phyloP scores from a whole-genome alignment of 2,888 invertebrate genomes.

The Bellardia pandia region DNA sequence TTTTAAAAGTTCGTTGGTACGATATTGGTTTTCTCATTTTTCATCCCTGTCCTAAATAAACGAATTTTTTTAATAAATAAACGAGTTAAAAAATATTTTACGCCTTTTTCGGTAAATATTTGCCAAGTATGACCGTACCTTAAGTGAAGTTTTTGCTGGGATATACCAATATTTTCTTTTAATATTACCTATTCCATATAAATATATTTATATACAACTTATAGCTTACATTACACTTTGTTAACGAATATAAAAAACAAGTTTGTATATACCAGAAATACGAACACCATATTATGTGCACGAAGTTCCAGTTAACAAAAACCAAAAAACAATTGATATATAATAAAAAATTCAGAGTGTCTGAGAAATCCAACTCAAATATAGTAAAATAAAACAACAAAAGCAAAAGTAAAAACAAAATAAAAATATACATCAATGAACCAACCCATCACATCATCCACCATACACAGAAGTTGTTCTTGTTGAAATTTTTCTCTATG shows the following conservation, averaged over 20 bases:
- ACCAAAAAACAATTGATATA: neutral
- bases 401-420: neutral
- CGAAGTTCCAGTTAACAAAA: neutral
- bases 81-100: too few species aligned
- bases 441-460: neutral
- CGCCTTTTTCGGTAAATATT: too few species aligned
- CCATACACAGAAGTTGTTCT: neutral
- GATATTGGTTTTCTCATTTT: too few species aligned
- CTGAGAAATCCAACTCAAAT: neutral
- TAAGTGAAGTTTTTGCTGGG: too few species aligned
- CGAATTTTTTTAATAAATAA: too few species aligned
- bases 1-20: too few species aligned
- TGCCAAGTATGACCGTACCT: too few species aligned
- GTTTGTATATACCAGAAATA: neutral
- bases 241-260: neutral
- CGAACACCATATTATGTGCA: neutral
- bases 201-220: too few species aligned
- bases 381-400: constrained; percentile 21
- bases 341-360: neutral
- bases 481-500: constrained; percentile 43
- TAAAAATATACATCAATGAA: constrained; percentile 35
- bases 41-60: too few species aligned
- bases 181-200: too few species aligned
- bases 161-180: too few species aligned
- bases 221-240: too few species aligned